phyloP scores from a whole-genome alignment of 2,888 invertebrate genomes.

The Volucella bombylans region DNA sequence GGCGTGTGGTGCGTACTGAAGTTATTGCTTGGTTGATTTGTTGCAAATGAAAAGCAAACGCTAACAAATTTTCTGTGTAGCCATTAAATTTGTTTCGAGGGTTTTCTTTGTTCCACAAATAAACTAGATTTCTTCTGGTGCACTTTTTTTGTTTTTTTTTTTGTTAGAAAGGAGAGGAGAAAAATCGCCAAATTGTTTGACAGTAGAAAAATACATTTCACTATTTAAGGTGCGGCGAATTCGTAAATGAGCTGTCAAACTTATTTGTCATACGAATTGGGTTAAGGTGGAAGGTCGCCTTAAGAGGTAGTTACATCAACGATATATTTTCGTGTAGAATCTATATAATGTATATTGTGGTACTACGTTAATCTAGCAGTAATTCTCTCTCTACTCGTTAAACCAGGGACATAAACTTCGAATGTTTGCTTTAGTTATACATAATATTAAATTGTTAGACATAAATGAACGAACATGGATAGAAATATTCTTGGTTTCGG shows the following conservation, averaged over 20 bases:
- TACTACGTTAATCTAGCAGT: too few species aligned
- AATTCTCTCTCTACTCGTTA: too few species aligned
- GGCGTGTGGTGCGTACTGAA: slow-evolving; percentile 24
- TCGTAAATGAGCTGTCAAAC: slow-evolving; percentile 25
- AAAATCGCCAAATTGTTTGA: slow-evolving; percentile 53
- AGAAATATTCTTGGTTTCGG: too few species aligned
- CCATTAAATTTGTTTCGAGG: slow-evolving; percentile 40
- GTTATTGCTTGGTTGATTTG: slow-evolving; percentile 13
- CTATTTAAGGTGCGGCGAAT: slow-evolving; percentile 41
- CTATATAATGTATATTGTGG: too few species aligned
- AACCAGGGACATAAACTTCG: too few species aligned
- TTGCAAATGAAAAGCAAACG: slow-evolving; percentile 23
- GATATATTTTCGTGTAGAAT: neutral
- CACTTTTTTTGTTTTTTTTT: slow-evolving; percentile 23
- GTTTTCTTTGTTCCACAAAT: slow-evolving; percentile 21
- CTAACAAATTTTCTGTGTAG: slow-evolving; percentile 41
- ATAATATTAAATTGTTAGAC: too few species aligned
- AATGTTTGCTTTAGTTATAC: too few species aligned
- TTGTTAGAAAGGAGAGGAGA: neutral
- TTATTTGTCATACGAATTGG: neutral
- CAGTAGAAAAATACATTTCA: slow-evolving; percentile 42
- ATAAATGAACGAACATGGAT: too few species aligned
- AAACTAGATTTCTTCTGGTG: neutral
- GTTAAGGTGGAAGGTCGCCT: neutral
- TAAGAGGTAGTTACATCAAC: slow-evolving; percentile 1